Percentiles rank a stretch among this genome's conserved stretches.
These are phyloP conservation scores for Syngnathus scovelli DNA, from an alignment of 2,113 vertebrate genomes.

Conservation along the genomic window DNA sequence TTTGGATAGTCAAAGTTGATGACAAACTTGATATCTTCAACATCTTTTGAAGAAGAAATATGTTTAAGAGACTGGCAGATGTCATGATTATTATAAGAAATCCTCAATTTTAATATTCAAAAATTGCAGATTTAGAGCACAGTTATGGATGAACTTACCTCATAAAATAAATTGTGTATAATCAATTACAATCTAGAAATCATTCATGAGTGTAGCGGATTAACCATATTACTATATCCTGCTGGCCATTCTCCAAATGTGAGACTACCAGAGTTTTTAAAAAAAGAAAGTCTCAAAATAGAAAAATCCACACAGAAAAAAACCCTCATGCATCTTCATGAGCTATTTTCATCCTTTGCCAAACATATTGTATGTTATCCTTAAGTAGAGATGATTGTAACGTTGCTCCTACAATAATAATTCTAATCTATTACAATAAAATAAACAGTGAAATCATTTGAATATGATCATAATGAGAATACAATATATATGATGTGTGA, in stretches of 20 bases:
- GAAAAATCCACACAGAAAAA: too few relatives aligned
- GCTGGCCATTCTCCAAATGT: not conserved
- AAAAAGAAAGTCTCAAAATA: too few relatives aligned
- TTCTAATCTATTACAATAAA: too few relatives aligned
- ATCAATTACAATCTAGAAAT: not conserved
- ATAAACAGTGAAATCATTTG: not conserved
- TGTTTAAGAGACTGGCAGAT: not conserved
- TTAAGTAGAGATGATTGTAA: not conserved
- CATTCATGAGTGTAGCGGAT: not conserved
- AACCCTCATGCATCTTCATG: too few relatives aligned
- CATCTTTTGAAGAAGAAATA: slow-evolving; percentile 72
- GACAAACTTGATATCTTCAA: slow-evolving; percentile 98
- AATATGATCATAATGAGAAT: not conserved
- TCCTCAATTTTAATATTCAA: not conserved
- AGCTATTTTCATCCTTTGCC: too few relatives aligned
- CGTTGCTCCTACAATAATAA: too few relatives aligned
- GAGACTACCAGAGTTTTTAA: not conserved
- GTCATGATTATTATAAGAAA: not conserved
- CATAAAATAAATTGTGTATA: not conserved
- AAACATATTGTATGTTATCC: not conserved
- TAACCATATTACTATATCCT: not conserved
- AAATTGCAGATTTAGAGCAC: not conserved
- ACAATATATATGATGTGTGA: not conserved
- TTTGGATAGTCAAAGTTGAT: slow-evolving; percentile 99
- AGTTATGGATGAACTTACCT: not conserved